A percentile compares a stretch with the other conserved stretches of the same genome.
Evolutionary conservation across 2,797 vertebrate genomes (phyloP).

Genomic region (Sebastes kiyomatsui): DNA sequence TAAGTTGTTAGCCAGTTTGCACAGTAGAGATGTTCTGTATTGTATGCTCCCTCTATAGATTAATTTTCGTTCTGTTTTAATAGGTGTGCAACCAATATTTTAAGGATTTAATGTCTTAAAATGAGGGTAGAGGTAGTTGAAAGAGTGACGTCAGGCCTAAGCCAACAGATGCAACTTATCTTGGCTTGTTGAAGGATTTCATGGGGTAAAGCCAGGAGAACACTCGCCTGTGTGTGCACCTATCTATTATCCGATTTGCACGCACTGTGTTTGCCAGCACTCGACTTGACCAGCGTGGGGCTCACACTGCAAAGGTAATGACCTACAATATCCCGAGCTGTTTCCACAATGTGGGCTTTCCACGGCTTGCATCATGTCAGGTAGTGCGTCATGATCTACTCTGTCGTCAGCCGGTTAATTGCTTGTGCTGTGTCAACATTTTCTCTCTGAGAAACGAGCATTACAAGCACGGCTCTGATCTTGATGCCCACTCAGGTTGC

Average conservation of each 20-base stretch:
- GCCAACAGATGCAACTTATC: not conserved
- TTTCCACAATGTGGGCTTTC: not conserved
- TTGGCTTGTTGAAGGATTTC: not conserved
- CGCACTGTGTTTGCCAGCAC: not conserved
- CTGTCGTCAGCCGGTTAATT: slow-evolving; percentile 26
- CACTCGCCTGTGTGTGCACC: not conserved
- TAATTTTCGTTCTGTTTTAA: not conserved
- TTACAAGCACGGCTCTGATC: slow-evolving; percentile 1
- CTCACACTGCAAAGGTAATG: slow-evolving; percentile 8
- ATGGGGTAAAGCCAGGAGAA: not conserved
- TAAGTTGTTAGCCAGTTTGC: not conserved
- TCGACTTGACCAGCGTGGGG: not conserved
- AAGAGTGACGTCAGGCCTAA: not conserved
- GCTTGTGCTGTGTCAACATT: slow-evolving; percentile 31
- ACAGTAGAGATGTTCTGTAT: not conserved
- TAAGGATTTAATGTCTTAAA: not conserved
- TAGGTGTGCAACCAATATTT: not conserved
- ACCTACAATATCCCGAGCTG: not conserved
- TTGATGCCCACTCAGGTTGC: not conserved
- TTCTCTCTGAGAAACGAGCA: not conserved
- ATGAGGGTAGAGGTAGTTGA: not conserved
- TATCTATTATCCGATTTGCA: not conserved
- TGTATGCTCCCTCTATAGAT: not conserved
- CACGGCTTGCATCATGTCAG: not conserved
- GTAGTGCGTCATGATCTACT: slow-evolving; percentile 18